Evolutionary conservation across 1,140 invertebrate genomes (phyloP), one percentile per base, ranked within the genome.

Genomic region (Drosophila sp.): DNA sequence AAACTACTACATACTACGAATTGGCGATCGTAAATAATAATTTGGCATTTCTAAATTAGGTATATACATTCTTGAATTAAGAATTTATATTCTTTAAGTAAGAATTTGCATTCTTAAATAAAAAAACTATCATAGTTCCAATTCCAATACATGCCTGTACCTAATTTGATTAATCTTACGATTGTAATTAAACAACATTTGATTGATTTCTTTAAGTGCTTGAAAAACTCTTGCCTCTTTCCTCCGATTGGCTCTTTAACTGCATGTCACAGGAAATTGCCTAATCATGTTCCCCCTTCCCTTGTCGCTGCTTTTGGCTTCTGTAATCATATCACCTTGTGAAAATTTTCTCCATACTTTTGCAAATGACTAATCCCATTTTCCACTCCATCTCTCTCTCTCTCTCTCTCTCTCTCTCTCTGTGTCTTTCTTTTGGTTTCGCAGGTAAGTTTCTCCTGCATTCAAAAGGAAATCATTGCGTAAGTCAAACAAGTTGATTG

Each of bases 181-280:
- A 30, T 30, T 30, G 30, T 3, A 30, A 55, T 55, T 11, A 55
- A 1, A 17, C 30, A 55, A 55, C 30, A 55, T 6, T n/a, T 55
- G 54, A 55, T n/a, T 32, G 1, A 33, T 57, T 57, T 57, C n/a
- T 35, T 3, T 6, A 58, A 38, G 2, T 60, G 57, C 41, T 66
- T 25, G 30, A 33, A 47, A 25, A 35, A 23, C 17, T 50, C 35
- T 57, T 73, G n/a, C 27, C 56, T 60, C 60, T 74, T 38, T 60
- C 3, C 1, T 8, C 44, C 62, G 27, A 38, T 25, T 32, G 55
- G 30, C 27, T 38, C 8, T 35, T 33, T 62, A 64, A 76, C 64
- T 66, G 66, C 72, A 72, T 82, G 79, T 68, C 77, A 76, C 71
- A 77, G 84, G 84, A 89, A 89, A 89, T 89, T 89, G 84, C 85